These are phyloP conservation scores for Eupithecia pulchellata DNA, from an alignment of 2,888 invertebrate genomes.

Conservation along the genomic window DNA sequence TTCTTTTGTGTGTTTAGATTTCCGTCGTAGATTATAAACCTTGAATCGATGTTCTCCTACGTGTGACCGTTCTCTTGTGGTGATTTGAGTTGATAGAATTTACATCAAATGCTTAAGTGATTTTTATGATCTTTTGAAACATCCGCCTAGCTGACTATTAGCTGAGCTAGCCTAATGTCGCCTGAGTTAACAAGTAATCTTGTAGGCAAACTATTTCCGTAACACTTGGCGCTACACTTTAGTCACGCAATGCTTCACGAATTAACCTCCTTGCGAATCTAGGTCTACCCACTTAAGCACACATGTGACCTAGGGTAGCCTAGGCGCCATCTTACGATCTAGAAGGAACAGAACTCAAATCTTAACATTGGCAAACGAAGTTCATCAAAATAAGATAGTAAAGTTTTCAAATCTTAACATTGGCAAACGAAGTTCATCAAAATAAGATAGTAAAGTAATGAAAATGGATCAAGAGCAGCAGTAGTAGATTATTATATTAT, in stretches of 20 bases:
- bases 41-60: neutral
- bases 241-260: constrained; percentile 41
- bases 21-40: neutral
- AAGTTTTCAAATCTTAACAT: neutral
- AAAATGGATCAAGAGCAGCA: too few species aligned
- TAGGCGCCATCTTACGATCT: neutral
- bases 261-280: constrained; percentile 32
- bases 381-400: too few species aligned
- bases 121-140: neutral
- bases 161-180: constrained; percentile 2
- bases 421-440: neutral
- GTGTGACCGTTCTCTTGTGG: neutral
- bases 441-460: too few species aligned
- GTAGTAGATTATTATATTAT: too few species aligned
- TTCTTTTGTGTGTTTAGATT: neutral
- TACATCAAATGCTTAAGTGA: too few species aligned
- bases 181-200: constrained; percentile 19
- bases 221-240: constrained; percentile 33
- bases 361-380: too few species aligned
- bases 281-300: constrained; percentile 20
- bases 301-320: neutral
- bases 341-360: neutral
- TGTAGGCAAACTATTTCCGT: constrained; percentile 32
- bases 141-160: constrained; percentile 6
- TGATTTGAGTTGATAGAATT: neutral